phyloP scores from a whole-genome alignment of 1,140 invertebrate species.

The Pentalonia nigronervosa region DNA sequence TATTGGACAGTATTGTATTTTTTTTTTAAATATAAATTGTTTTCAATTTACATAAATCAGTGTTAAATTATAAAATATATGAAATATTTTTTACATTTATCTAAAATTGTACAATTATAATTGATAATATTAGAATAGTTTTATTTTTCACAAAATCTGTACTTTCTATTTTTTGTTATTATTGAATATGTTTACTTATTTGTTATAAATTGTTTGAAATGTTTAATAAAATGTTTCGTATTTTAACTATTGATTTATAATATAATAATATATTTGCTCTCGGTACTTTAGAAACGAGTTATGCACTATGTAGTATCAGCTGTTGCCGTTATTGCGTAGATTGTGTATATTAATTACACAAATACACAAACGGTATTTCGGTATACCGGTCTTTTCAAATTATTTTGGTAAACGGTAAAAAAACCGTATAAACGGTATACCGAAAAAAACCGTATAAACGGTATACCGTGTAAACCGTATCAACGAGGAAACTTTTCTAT shows the following conservation, averaged over 20 bases:
- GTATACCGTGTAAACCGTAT: too few relatives aligned
- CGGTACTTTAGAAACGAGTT: not conserved
- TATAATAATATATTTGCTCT: not conserved
- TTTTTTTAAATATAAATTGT: not conserved
- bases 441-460: too few relatives aligned
- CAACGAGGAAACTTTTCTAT: too few relatives aligned
- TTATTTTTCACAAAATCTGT: not conserved
- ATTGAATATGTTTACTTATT: not conserved
- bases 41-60: not conserved
- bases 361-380: too few relatives aligned
- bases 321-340: not conserved
- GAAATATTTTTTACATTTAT: too few relatives aligned
- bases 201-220: not conserved
- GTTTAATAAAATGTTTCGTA: too few relatives aligned
- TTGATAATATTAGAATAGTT: too few relatives aligned
- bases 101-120: too few relatives aligned
- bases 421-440: too few relatives aligned
- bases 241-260: not conserved
- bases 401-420: too few relatives aligned
- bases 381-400: too few relatives aligned
- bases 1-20: not conserved
- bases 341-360: conserved; percentile 13
- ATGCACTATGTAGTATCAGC: not conserved
- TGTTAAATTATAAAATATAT: too few relatives aligned
- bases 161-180: not conserved